phyloP scores from a whole-genome alignment of 2,888 invertebrate genomes.

The Crepidodera aurea region DNA sequence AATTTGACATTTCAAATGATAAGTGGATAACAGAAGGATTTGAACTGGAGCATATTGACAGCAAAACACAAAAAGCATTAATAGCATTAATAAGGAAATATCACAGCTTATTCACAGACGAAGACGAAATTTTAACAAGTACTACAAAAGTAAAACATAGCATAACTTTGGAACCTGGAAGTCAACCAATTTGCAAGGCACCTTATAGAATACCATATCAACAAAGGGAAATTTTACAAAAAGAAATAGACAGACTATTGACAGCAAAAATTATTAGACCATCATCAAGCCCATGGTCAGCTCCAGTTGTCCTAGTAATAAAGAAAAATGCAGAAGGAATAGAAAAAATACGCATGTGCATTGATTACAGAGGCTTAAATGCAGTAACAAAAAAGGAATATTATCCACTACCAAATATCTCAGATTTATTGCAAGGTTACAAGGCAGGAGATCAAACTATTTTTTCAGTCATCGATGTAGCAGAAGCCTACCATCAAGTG shows the following conservation, averaged over 20 bases:
- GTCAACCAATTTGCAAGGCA: slow-evolving; percentile 23
- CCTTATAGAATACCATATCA: slow-evolving; percentile 28
- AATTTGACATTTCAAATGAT: slow-evolving; percentile 11
- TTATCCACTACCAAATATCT: slow-evolving; percentile 26
- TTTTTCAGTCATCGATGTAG: slow-evolving; percentile 31
- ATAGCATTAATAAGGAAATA: neutral
- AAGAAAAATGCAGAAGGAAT: slow-evolving; percentile 27
- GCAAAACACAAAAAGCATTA: neutral
- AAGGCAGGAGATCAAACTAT: slow-evolving; percentile 19
- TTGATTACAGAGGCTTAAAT: slow-evolving; percentile 30
- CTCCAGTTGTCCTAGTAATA: slow-evolving; percentile 31
- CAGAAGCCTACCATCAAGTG: slow-evolving; percentile 30
- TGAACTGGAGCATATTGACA: slow-evolving; percentile 9
- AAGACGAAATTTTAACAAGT: slow-evolving; percentile 18
- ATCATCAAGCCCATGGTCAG: slow-evolving; percentile 31
- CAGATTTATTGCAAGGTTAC: slow-evolving; percentile 22
- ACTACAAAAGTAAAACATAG: slow-evolving; percentile 26
- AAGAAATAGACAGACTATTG: slow-evolving; percentile 26
- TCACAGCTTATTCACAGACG: slow-evolving; percentile 17
- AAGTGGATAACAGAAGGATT: slow-evolving; percentile 25
- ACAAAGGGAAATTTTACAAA: slow-evolving; percentile 17
- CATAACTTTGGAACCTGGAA: slow-evolving; percentile 18
- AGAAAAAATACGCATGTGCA: slow-evolving; percentile 33
- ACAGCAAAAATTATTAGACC: slow-evolving; percentile 18
- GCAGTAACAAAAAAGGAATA: slow-evolving; percentile 23